Conservation (phyloP, 1,140 invertebrate genomes). For the Cydia strobilella region DNA sequence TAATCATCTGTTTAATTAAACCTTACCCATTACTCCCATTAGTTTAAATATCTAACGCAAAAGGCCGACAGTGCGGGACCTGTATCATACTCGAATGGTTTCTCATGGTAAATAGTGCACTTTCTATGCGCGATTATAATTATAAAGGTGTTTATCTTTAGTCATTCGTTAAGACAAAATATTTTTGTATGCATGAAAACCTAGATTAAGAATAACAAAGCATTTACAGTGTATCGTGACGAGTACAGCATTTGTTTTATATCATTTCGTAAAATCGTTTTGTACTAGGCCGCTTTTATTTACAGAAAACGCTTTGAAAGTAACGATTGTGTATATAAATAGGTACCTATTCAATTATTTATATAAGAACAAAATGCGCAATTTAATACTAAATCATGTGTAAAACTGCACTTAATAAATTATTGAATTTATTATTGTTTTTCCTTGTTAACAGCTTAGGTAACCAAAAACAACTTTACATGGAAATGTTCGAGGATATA, state of each 20-base stretch:
- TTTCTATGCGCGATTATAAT: background rate
- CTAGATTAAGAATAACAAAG: slow-evolving; percentile 63
- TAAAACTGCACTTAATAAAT: slow-evolving; percentile 77
- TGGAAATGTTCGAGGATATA: background rate
- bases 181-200: slow-evolving; percentile 74
- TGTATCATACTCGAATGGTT: background rate
- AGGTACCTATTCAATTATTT: slow-evolving; percentile 62
- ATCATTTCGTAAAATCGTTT: slow-evolving; percentile 39
- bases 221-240: slow-evolving; percentile 58
- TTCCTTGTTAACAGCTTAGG: slow-evolving; percentile 35
- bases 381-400: slow-evolving; percentile 71
- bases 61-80: background rate
- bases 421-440: slow-evolving; percentile 66
- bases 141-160: slow-evolving; percentile 42
- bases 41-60: too few relatives aligned
- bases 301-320: slow-evolving; percentile 67
- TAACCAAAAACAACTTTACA: background rate
- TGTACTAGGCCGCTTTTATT: slow-evolving; percentile 70
- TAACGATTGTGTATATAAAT: slow-evolving; percentile 68
- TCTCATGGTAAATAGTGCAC: background rate
- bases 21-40: too few relatives aligned
- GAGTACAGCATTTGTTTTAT: slow-evolving; percentile 24
- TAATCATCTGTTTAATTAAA: too few relatives aligned
- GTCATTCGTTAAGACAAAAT: slow-evolving; percentile 69
- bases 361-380: slow-evolving; percentile 71